Evolutionary conservation across 2,888 invertebrate genomes (phyloP).

Genomic region (Junonia oenone): DNA sequence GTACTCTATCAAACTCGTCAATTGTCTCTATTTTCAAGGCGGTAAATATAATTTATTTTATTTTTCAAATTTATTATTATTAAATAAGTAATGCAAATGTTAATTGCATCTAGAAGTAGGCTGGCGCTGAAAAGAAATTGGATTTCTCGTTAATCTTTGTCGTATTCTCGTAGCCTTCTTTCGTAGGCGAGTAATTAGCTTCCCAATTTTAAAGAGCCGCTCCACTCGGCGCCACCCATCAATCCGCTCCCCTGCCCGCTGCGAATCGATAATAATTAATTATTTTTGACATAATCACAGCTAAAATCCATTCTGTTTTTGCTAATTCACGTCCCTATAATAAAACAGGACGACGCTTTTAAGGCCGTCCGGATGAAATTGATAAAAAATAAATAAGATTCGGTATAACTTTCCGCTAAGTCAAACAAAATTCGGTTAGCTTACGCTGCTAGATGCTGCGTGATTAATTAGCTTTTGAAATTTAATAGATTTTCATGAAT

Average conservation of each 20-base stretch:
- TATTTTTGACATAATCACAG: conserved; percentile 86
- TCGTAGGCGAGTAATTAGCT: conserved; percentile 69
- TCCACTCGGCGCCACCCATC: conserved; percentile 57
- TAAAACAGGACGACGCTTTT: conserved; percentile 74
- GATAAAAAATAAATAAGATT: conserved; percentile 77
- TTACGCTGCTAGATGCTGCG: conserved; percentile 46
- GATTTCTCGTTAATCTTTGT: conserved; percentile 48
- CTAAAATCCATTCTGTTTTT: conserved; percentile 83
- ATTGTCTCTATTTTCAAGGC: too few species aligned
- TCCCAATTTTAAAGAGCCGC: conserved; percentile 68
- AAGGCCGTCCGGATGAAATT: conserved; percentile 67
- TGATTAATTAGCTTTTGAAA: conserved; percentile 59
- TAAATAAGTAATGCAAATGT: background rate
- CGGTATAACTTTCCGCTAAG: conserved; percentile 62
- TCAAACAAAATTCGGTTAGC: conserved; percentile 66
- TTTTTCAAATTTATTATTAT: background rate
- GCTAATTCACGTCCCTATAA: conserved; percentile 84
- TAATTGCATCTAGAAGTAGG: conserved; percentile 8
- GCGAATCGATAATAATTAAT: conserved; percentile 84
- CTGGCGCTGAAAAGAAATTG: conserved; percentile 18
- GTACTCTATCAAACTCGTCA: background rate
- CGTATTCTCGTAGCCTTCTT: conserved; percentile 46
- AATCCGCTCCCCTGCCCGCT: conserved; percentile 65
- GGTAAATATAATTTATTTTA: background rate
- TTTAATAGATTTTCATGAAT: conserved; percentile 26